Percentiles rank a stretch among this genome's conserved stretches.
phyloP scores from a whole-genome alignment of 2,797 vertebrate species.

The Notoglanidium macrostoma region DNA sequence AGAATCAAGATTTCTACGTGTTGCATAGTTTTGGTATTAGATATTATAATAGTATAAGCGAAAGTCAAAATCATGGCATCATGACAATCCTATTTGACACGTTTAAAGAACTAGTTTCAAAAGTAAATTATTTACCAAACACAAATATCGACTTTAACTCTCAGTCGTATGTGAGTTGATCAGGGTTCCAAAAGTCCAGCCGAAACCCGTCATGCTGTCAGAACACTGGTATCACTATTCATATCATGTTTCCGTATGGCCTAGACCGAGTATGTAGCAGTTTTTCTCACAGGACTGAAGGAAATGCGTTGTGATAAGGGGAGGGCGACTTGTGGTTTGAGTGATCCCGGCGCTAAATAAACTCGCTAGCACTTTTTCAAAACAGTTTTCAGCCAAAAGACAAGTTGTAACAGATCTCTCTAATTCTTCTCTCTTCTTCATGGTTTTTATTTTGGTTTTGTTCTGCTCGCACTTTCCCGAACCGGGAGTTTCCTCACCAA shows the following conservation, averaged over 20 bases:
- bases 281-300: neutral
- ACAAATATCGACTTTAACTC: neutral
- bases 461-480: neutral
- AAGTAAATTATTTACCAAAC: neutral
- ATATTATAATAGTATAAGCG: neutral
- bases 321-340: neutral
- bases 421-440: neutral
- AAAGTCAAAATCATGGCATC: neutral
- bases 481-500: too few species aligned
- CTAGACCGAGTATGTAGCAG: neutral
- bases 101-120: neutral
- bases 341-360: neutral
- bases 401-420: neutral
- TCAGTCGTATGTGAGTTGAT: neutral
- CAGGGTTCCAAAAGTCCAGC: neutral
- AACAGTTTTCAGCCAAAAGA: neutral
- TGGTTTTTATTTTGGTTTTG: neutral
- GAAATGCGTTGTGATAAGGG: neutral
- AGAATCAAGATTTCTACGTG: neutral
- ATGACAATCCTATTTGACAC: neutral
- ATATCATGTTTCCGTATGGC: neutral
- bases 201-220: neutral
- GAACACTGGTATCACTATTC: too few species aligned
- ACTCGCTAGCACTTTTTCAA: too few species aligned
- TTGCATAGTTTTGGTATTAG: neutral